Base-by-base conservation (phyloP, 2,797 vertebrate genomes). In the Platyrinchus mystaceus region DNA sequence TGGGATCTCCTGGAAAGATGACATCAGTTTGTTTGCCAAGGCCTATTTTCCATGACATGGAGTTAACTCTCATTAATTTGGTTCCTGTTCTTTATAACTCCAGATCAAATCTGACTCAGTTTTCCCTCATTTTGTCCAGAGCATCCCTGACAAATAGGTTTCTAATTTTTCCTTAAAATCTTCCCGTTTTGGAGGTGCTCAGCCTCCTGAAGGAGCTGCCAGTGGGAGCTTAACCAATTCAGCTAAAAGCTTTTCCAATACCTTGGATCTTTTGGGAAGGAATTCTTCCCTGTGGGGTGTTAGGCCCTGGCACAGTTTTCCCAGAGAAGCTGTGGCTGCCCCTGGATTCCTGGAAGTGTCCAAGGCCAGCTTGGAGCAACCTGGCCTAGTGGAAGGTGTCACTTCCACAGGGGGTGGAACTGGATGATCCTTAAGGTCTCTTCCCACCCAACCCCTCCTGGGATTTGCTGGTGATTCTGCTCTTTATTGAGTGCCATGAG, bases 311-410 rank as follows among this genome's bases (percentile, higher is more conserved):
- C 64, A 64, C n/a, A 39, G 64, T 23, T 12, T 34, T 6, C 28
- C 50, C 79, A 58, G 64, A 14, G 66, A 1, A 46, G 44, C 37
- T 50, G 64, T 22, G 71, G 50, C 58, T 83, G 44, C 30, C 18
- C 28, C 44, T 37, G 37, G 37, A 67, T 60, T 69, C 47, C 77
- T 81, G 73, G 17, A 14, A 59, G 5, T 59, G 28, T 64, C 11
- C 59, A 4, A 78, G 44, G n/a, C 21, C 44, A 23, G 44, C 12
- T 0, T 73, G 59, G 52, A 73, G 39, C 34, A 59, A 0, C 15
- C 59, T 66, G 87, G 34, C 24, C 1, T 0, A 5, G 39, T 36
- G 30, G 21, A 1, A 66, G 5, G 6, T 23, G n/a, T 58, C 24
- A 44, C 12, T 63, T n/a, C 14, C 41, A 20, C 60, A 55, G 15